Evolutionary conservation across 2,888 invertebrate genomes (phyloP), one percentile per base, ranked within the genome.

Genomic region (Dolichomitus sp.): DNA sequence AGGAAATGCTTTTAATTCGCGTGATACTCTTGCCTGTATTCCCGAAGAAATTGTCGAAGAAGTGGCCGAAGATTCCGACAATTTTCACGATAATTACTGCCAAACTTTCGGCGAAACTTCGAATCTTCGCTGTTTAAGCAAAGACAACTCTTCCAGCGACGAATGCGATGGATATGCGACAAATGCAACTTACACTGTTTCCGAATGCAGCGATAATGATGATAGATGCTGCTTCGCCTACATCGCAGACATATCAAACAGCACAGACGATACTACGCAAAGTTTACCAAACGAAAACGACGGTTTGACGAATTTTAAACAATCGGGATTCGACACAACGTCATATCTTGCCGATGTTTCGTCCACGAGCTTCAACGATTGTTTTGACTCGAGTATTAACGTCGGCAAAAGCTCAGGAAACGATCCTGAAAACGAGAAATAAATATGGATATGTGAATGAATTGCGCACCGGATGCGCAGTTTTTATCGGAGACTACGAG

Each of bases 221-320:
- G 87, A 85, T 6, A 75, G 68, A 40, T 61, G 37, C 4, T 66
- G 78, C 23, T 78, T 76, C 7, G 61, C 84, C 19, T 88, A 87
- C 63, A 86, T 73, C 40, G 88, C 88, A 2, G 89, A 90, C 30
- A 68, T 88, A 0, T 89, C 89, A 1, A 59, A 76, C 9, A 89
- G 85, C 63, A 69, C 84, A 6, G 85, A 86, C 0, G 83, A 77
- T 3, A 80, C 76, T 14, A 61, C 63, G 1, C 76, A 73, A 57
- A 80, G 72, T 9, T 69, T 17, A 0, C 30, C 40, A 27, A 19
- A 61, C 17, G 61, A 50, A 1, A 48, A 69, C 59, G 80, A 80
- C 11, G 74, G 74, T 17, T 40, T 48, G 19, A 33, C 37, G 2
- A 54, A 59, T n/a, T 50, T 33, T 52, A 14, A 80, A 79, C 19